Conservation (phyloP, 2,888 invertebrate species). For the Brachyptera putata region DNA sequence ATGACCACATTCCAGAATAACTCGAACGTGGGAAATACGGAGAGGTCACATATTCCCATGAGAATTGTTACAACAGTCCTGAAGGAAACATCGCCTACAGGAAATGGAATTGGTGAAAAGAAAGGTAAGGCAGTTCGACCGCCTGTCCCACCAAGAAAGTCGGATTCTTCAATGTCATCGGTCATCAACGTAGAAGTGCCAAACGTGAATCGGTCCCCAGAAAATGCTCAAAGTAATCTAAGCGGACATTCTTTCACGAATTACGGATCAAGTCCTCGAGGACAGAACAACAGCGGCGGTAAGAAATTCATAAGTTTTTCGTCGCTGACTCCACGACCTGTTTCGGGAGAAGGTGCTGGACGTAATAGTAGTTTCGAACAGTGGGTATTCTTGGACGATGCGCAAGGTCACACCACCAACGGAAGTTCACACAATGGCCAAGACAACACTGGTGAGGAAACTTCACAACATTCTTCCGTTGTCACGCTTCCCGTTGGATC, state of each 20-base stretch:
- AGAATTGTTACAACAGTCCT: not conserved
- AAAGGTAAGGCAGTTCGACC: constrained; percentile 45
- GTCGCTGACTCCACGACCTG: constrained; percentile 21
- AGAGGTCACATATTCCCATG: constrained; percentile 34
- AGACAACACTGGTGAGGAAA: constrained; percentile 32
- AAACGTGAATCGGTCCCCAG: constrained; percentile 7
- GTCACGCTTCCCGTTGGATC: constrained; percentile 36
- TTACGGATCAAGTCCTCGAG: not conserved
- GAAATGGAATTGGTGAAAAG: constrained; percentile 18
- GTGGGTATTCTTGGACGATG: constrained; percentile 43
- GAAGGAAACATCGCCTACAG: constrained; percentile 2
- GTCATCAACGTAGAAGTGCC: constrained; percentile 23
- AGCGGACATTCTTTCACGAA: not conserved
- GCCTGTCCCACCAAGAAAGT: constrained; percentile 49
- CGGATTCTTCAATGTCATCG: constrained; percentile 39
- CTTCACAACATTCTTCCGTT: constrained; percentile 35
- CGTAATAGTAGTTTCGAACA: constrained; percentile 42
- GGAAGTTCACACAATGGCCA: constrained; percentile 34
- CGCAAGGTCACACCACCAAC: constrained; percentile 23
- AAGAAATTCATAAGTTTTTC: constrained; percentile 30
- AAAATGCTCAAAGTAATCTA: not conserved
- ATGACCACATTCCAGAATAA: constrained; percentile 38
- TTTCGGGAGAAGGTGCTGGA: constrained; percentile 37
- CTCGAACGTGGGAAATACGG: constrained; percentile 43
- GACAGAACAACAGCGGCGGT: not conserved